phyloP scores from a whole-genome alignment of 2,888 invertebrate genomes.

The Caenorhabditis zanzibari region DNA sequence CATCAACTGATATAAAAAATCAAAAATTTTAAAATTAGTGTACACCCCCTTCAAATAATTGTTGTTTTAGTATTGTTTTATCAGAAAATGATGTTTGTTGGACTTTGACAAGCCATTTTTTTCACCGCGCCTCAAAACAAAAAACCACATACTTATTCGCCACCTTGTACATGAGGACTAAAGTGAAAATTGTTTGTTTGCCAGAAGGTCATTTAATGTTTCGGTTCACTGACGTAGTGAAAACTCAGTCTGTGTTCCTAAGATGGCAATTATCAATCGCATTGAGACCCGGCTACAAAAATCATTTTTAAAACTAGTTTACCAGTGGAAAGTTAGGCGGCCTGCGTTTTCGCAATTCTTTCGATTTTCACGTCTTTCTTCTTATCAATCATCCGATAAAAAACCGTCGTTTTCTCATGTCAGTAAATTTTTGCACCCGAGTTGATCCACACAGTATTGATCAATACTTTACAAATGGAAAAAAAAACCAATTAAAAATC shows the following conservation, averaged over 20 bases:
- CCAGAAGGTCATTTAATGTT: no score
- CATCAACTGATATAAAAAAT: no score
- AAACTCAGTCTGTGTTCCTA: background rate
- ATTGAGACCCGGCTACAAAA: constrained; percentile 17
- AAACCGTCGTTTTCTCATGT: background rate
- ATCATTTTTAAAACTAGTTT: constrained; percentile 35
- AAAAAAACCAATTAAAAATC: background rate
- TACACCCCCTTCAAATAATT: no score
- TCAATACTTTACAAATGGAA: constrained; percentile 4
- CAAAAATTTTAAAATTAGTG: no score
- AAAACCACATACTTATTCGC: no score
- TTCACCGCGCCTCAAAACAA: no score
- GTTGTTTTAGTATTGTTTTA: no score
- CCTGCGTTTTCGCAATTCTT: constrained; percentile 8
- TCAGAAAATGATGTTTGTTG: no score
- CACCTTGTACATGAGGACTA: constrained; percentile 43
- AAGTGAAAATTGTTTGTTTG: constrained; percentile 36
- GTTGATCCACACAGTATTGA: background rate
- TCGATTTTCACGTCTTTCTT: constrained; percentile 34
- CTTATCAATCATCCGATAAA: constrained; percentile 47
- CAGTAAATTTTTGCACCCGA: constrained; percentile 23
- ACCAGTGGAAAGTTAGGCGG: background rate
- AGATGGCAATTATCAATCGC: background rate
- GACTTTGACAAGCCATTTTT: no score
- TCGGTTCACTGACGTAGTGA: background rate